Evolutionary conservation across 2,888 invertebrate genomes (phyloP).

Genomic region (Phalangium opilio): DNA sequence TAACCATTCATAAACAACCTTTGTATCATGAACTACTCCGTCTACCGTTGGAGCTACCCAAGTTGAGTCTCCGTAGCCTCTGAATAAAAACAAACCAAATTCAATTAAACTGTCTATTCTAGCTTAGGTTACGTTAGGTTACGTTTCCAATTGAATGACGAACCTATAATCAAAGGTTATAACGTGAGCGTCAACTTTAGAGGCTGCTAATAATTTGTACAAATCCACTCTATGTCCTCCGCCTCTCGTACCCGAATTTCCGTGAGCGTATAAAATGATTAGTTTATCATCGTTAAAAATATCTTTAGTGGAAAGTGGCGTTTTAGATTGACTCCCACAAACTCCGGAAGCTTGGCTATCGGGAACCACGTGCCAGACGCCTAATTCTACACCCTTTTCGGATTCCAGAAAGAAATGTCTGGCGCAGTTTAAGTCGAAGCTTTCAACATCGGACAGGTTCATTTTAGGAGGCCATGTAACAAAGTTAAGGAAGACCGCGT

Average conservation of each 20-base stretch:
- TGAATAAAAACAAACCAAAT: too few relatives aligned
- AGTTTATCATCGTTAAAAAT: conserved; percentile 27
- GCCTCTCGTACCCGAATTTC: conserved; percentile 55
- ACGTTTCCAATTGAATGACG: too few relatives aligned
- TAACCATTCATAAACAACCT: conserved; percentile 57
- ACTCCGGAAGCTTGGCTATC: conserved; percentile 27
- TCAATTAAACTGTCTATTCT: too few relatives aligned
- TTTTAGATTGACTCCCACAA: background rate
- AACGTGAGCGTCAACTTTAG: conserved; percentile 52
- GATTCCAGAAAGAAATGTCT: conserved; percentile 51
- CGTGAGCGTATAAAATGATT: conserved; percentile 52
- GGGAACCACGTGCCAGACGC: conserved; percentile 64
- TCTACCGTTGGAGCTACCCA: conserved; percentile 44
- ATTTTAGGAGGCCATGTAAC: conserved; percentile 10
- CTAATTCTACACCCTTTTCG: conserved; percentile 38
- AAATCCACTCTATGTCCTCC: conserved; percentile 54
- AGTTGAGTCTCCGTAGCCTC: conserved; percentile 45
- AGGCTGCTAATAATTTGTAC: conserved; percentile 46
- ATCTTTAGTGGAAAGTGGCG: background rate
- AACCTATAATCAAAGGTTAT: conserved; percentile 55
- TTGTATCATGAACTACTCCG: conserved; percentile 67
- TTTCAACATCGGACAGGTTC: conserved; percentile 39
- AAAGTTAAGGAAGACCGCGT: conserved; percentile 10
- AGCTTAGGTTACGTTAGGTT: too few relatives aligned
- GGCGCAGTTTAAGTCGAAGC: conserved; percentile 42